phyloP scores from a whole-genome alignment of 2,888 invertebrate genomes.

The Craniophora ligustri region DNA sequence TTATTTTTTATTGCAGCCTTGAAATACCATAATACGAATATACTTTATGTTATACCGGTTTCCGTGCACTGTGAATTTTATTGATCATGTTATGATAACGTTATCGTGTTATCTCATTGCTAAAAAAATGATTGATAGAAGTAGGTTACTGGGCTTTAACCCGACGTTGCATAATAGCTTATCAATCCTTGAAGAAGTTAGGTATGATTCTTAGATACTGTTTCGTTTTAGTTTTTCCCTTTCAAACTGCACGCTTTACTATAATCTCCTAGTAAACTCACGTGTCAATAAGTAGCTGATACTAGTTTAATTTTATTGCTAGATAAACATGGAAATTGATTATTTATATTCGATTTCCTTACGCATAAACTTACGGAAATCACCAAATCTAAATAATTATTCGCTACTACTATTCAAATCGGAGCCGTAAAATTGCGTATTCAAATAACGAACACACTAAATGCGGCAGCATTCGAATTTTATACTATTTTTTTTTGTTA shows the following conservation, averaged over 20 bases:
- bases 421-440: slow-evolving; percentile 12
- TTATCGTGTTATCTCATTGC: slow-evolving; percentile 40
- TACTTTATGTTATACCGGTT: slow-evolving; percentile 13
- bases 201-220: neutral
- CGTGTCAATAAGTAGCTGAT: slow-evolving; percentile 4
- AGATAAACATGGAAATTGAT: slow-evolving; percentile 23
- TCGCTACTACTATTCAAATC: slow-evolving; percentile 15
- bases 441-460: slow-evolving; percentile 1
- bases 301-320: slow-evolving; percentile 28
- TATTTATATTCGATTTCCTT: slow-evolving; percentile 24
- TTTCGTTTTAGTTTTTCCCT: neutral
- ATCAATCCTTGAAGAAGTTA: slow-evolving; percentile 10
- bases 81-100: slow-evolving; percentile 29
- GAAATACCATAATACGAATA: slow-evolving; percentile 5
- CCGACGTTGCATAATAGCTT: slow-evolving; percentile 43
- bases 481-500: neutral
- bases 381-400: slow-evolving; percentile 23
- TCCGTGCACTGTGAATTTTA: slow-evolving; percentile 17
- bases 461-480: neutral
- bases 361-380: slow-evolving; percentile 16
- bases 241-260: neutral
- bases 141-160: slow-evolving; percentile 49
- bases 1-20: slow-evolving; percentile 26
- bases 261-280: neutral
- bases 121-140: slow-evolving; percentile 48